Conservation (phyloP, 2,888 invertebrate species). For the Linyphia triangularis region DNA sequence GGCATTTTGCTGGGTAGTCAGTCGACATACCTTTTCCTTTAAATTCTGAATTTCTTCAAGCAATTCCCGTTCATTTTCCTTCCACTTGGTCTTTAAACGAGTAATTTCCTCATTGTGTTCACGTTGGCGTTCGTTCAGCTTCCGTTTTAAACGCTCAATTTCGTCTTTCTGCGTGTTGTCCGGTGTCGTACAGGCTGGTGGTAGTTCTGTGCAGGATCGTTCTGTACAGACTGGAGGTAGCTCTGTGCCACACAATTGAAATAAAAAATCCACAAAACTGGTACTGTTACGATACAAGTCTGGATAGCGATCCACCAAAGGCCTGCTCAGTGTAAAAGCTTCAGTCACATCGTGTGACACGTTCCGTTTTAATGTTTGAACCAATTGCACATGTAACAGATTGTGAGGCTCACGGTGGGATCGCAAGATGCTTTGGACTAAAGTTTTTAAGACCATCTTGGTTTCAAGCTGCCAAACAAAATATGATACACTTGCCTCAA, state of each 20-base stretch:
- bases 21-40: no score
- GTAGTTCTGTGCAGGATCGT: no score
- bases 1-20: no score
- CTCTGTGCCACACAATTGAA: background rate
- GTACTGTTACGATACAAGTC: background rate
- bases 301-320: background rate
- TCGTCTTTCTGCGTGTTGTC: no score
- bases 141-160: no score
- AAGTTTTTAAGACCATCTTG: constrained; percentile 16
- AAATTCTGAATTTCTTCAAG: no score
- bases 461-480: background rate
- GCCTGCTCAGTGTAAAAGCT: background rate
- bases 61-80: no score
- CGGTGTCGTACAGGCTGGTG: no score
- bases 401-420: background rate
- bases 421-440: background rate
- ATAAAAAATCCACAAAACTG: constrained; percentile 37
- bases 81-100: no score
- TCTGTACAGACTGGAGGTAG: no score
- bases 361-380: constrained; percentile 2
- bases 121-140: no score
- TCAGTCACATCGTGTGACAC: background rate
- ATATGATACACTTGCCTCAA: background rate
- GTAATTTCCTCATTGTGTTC: no score
- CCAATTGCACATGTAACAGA: background rate